Evolutionary conservation across 2,797 vertebrate genomes (phyloP), one percentile per base, ranked within the genome.

Genomic region (Monodelphis domestica): DNA sequence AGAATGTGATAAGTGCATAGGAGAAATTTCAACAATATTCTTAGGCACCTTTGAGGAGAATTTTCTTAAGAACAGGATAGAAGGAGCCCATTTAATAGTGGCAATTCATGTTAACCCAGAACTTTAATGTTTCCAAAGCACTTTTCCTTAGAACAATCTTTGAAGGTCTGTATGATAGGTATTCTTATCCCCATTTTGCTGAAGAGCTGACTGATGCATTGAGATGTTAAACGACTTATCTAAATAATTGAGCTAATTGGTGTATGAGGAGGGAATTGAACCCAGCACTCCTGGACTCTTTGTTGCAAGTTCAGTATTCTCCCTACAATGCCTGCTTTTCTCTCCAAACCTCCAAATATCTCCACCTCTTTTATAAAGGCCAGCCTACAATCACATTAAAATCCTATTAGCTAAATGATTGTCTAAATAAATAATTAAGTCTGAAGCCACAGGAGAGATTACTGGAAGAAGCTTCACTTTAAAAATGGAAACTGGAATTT

Each of bases 361-460:
- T 70, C 38, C 10, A 45, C 38, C 26, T 84, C 70, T 50, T 38
- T 50, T 45, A 45, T 84, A 70, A 26, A 84, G 70, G 70, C 9
- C 3, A 24, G 70, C 17, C 38, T 45, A 50, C 24, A 4, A 10
- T 50, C 38, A 26, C 70, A 84, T 84, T 84, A 84, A 84, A 84
- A 84, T 84, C 38, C 70, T 84, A 84, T 84, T 84, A 84, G 70
- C 70, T 50, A 84, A 84, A 84, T 84, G 70, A 84, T 50, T 84
- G 70, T 84, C 21, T 84, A 50, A 84, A 84, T 84, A 84, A 84
- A 84, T 50, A 50, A 84, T 84, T 84, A 84, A 50, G 50, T 24
- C 21, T 84, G 11, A 50, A 84, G 30, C 70, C 70, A 50, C 38
- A 50, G 11, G 70, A 26, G 38, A 84, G 70, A 50, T 84, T 84